Base-by-base conservation (phyloP, 2,888 invertebrate genomes). In the Drosophila lacicola region DNA sequence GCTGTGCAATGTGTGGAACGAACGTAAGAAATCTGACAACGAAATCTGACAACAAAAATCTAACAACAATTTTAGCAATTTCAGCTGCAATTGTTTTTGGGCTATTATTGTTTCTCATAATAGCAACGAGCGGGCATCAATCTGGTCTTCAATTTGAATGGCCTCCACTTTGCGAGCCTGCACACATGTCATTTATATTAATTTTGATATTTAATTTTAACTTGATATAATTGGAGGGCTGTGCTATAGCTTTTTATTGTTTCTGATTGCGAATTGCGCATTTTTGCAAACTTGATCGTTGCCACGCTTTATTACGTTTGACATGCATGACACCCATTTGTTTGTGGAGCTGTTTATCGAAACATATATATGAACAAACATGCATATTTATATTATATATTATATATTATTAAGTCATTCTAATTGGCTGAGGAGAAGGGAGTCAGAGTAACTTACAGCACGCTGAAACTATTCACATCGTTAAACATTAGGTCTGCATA, bases 1-100 rank as follows among this genome's bases (percentile, higher is more conserved):
- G 47, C 56, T 50, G 78, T 69, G 74, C 82, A 84, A 78, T 80
- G 70, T 65, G 53, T 69, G 87, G 87, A 84, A 84, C 84, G 62
- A 50, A 44, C 29, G 55, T 46, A 64, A 65, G 63, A 47, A 65
- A 67, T 61, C 69, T 67, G 45, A 47, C 67, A 79, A 34, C 47
- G 25, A 29, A 29, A 29, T 29, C 25, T 29, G 8, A 29, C 8
- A 39, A 8, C 9, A 41, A 47, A 64, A 61, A 68, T 56, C 49
- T 62, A 57, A 72, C 46, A 39, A 74, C 46, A 50, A 66, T 17
- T 55, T 39, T 50, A 19, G 21, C 36, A 50, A 66, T 45, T 37
- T 42, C 17, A 13, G 2, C 19, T 44, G 13, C 53, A 51, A 46
- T 46, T 17, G 33, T 39, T 49, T 46, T 39, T 44, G 11, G n/a